Evolutionary conservation across 2,888 invertebrate genomes (phyloP), one percentile per base, ranked within the genome.

Genomic region (Harpalus rufipes): DNA sequence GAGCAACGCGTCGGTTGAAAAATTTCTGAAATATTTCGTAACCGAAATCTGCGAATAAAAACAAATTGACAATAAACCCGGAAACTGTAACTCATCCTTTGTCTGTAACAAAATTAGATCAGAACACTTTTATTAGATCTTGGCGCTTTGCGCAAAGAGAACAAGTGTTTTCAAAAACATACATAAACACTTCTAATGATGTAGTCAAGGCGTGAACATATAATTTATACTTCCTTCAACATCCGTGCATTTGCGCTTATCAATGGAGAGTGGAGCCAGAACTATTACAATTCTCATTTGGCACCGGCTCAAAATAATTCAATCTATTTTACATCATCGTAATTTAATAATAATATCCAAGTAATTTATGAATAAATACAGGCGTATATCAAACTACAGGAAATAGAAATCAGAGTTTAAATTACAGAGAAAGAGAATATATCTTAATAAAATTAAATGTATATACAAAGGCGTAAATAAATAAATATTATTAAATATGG

Each of bases 151-250:
- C 44, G 44, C 5, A 32, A 32, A 51, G 5, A 12, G 12, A 51
- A 51, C 44, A 51, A 51, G 44, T 51, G 44, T 51, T 51, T 51
- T 12, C 44, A 32, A 10, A 51, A 51, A 51, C 44, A 51, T 51
- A 51, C 10, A 32, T 32, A 32, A 32, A 32, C 32, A 5, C 5
- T 32, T 12, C 44, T 12, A 51, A 12, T 51, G 44, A 51, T 51
- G 44, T 12, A 12, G 44, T 12, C 44, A 51, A 51, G 44, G 44
- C 44, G 44, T 12, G 44, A 4, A 12, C 8, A 10, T 12, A 51
- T 51, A 51, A 51, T 51, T 51, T 51, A 51, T 51, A 51, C 44
- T 51, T 51, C 44, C 44, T 51, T 51, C 44, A 51, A 51, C 44
- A 51, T 51, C 44, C 44, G 44, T 51, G 44, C 44, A 51, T 51